Base-by-base conservation (phyloP, 2,888 invertebrate genomes). In the Platynereis dumerilii region DNA sequence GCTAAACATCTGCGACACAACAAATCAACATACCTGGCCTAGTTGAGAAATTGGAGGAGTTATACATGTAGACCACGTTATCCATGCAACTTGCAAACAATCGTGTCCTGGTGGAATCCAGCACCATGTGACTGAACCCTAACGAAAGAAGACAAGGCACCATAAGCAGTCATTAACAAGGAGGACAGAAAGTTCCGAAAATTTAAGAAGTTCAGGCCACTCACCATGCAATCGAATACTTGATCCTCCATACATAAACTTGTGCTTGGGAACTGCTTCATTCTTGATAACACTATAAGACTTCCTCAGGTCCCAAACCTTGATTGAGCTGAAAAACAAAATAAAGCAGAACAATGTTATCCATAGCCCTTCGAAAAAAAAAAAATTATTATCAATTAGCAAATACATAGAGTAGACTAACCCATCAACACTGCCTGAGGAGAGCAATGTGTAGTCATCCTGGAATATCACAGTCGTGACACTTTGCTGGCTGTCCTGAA, bases 1-100 rank as follows among this genome's bases (percentile, higher is more conserved):
- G n/a, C n/a, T n/a, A n/a, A n/a, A n/a, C n/a, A n/a, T n/a, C n/a
- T n/a, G n/a, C n/a, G n/a, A n/a, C n/a, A n/a, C n/a, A n/a, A n/a
- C n/a, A n/a, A n/a, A n/a, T n/a, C n/a, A n/a, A 34, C 34, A 34
- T 7, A 34, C 34, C 80, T 74, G 93, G 89, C 83, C 17, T 88
- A 83, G 76, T 87, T 86, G 80, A 90, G 56, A 71, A 91, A 0
- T 91, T 88, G 1, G 89, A 87, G 60, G 93, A 85, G 81, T 94
- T 92, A 81, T 91, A 95, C 79, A 91, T 90, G 81, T 94, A 94
- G 68, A 96, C 91, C 56, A 89, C 89, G 79, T 91, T 90, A 82
- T 94, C 93, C 87, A 93, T 91, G 83, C 94, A 94, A 83, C 90
- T 93, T 7, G 92, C 94, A 85, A 91, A 95, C 2, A 95, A 84